Percentiles rank a stretch among this genome's conserved stretches.
These are phyloP conservation scores for Aphis craccivora DNA, from an alignment of 1,140 invertebrate genomes.

Conservation along the genomic window DNA sequence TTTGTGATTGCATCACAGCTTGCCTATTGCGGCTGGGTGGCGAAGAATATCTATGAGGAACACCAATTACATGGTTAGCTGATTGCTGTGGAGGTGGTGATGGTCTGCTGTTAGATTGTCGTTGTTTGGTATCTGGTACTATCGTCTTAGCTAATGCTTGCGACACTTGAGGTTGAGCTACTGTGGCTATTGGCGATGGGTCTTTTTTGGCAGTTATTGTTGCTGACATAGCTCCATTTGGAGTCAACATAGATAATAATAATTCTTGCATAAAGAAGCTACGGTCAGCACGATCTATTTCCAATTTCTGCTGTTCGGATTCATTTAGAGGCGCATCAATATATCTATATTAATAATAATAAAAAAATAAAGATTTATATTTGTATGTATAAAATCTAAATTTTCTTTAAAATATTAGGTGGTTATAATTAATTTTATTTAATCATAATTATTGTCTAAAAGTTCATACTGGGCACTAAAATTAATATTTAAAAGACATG, in stretches of 20 bases:
- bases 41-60: conserved; percentile 50
- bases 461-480: too few relatives aligned
- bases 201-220: conserved; percentile 32
- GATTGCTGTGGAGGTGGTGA: conserved; percentile 20
- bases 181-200: background rate
- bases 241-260: conserved; percentile 69
- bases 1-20: conserved; percentile 53
- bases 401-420: too few relatives aligned
- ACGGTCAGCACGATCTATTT: conserved; percentile 71
- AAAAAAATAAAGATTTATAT: background rate
- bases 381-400: too few relatives aligned
- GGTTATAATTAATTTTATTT: too few relatives aligned
- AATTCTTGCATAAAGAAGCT: conserved; percentile 77
- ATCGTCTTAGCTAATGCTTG: conserved; percentile 1
- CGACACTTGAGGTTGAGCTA: background rate
- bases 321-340: conserved; percentile 69
- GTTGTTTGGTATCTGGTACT: conserved; percentile 39
- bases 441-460: too few relatives aligned
- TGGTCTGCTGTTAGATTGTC: conserved; percentile 21
- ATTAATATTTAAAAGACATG: too few relatives aligned
- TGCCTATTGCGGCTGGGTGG: conserved; percentile 39
- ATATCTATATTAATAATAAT: conserved; percentile 65
- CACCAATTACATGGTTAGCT: conserved; percentile 10
- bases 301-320: conserved; percentile 67
- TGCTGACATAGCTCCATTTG: background rate